Evolutionary conservation across 1,140 invertebrate genomes (phyloP), one percentile per base, ranked within the genome.

Genomic region (Carposina sasakii): DNA sequence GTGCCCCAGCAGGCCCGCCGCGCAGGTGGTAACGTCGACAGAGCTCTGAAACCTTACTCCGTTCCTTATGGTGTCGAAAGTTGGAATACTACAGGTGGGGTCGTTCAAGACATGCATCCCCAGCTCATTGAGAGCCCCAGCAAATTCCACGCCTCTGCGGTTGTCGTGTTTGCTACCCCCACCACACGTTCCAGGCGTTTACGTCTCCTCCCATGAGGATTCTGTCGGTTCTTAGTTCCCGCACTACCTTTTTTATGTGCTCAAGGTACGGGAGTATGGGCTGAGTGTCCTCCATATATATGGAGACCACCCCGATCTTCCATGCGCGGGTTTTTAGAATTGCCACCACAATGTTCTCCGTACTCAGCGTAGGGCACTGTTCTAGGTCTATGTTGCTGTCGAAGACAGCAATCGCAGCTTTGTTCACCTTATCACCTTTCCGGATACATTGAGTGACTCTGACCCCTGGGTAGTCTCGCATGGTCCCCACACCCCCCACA

Each of bases 351-450:
- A n/a, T n/a, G n/a, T n/a, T n/a, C n/a, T n/a, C n/a, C n/a, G n/a
- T n/a, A n/a, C n/a, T 23, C 16, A 23, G 23, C 17, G 9, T 13
- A 26, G 45, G 2, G 30, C 20, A 40, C 21, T 42, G 39, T 0
- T 16, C 28, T 1, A 50, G 16, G 13, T 50, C 24, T 3, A 49
- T 1, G 20, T 33, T 15, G 0, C 8, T 3, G 22, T 53, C 17
- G 8, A 47, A 47, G 3, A 53, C 44, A 1, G 23, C 37, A 10
- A 53, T 47, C 12, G 51, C 51, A 1, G 51, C 37, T 15, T 53
- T 53, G 3, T 47, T 39, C 6, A 8, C 36, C 0, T 20, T 28
- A 1, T 26, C 30, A 34, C 30, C 44, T 1, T 12, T 1, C 3
- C 5, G 10, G 4, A 15, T 15, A 1, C 4, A 19, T 23, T 53